phyloP scores from a whole-genome alignment of 1,140 invertebrate genomes.

The Glossosoma conforme region DNA sequence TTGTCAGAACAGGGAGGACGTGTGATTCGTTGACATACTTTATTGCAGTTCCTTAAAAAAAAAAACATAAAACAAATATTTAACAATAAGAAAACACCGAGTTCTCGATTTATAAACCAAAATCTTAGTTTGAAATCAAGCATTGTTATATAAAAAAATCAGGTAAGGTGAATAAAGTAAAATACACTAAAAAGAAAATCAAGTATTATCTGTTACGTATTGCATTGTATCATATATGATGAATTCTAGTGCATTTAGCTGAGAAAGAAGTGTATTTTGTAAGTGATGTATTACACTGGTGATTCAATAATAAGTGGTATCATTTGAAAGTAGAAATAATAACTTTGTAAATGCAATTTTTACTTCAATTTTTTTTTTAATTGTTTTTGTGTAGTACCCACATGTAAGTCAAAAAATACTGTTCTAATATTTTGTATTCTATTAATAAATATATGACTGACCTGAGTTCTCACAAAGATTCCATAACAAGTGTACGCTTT shows the following conservation, averaged over 20 bases:
- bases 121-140: not conserved
- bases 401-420: not conserved
- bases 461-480: conserved; percentile 62
- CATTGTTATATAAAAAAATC: not conserved
- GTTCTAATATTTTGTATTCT: not conserved
- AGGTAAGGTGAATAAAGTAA: not conserved
- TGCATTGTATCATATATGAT: not conserved
- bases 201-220: not conserved
- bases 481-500: conserved; percentile 61
- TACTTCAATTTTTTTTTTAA: not conserved
- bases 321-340: not conserved
- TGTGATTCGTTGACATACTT: conserved; percentile 61
- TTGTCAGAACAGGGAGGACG: conserved; percentile 57
- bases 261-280: too few species aligned
- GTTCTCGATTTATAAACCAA: not conserved
- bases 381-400: not conserved
- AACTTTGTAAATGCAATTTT: not conserved
- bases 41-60: conserved; percentile 55
- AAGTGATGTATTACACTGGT: not conserved
- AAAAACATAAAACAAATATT: conserved; percentile 17
- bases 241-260: too few species aligned
- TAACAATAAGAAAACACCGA: conserved; percentile 6
- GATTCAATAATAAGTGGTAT: not conserved
- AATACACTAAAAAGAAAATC: not conserved
- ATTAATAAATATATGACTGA: conserved; percentile 24